Conservation (phyloP, 2,888 invertebrate genomes). For the Aphelenchoides bicaudatus region DNA sequence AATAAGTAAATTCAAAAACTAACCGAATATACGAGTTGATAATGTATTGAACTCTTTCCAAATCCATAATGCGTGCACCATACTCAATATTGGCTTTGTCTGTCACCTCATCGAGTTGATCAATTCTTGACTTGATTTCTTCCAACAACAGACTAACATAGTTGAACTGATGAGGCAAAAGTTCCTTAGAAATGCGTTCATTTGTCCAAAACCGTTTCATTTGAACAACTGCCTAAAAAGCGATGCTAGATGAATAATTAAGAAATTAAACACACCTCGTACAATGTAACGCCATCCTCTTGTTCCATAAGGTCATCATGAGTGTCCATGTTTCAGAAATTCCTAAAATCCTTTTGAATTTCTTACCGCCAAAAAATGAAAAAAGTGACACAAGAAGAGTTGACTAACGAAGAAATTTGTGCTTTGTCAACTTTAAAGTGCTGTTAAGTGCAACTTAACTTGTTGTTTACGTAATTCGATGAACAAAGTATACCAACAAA, state of each 20-base stretch:
- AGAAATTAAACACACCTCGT: slow-evolving; percentile 8
- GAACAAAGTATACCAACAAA: no score
- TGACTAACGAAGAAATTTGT: no score
- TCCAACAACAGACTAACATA: slow-evolving; percentile 42
- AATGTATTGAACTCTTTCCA: slow-evolving; percentile 43
- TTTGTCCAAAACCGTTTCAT: slow-evolving; percentile 42
- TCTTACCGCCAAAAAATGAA: background rate
- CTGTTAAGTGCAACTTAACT: no score
- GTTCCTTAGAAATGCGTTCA: slow-evolving; percentile 39
- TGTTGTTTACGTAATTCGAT: no score
- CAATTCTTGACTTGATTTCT: slow-evolving; percentile 41
- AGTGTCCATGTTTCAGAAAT: slow-evolving; percentile 4
- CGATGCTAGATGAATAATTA: background rate
- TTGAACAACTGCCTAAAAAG: slow-evolving; percentile 33
- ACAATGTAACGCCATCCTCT: slow-evolving; percentile 8
- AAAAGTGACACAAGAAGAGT: background rate
- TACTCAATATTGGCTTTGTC: slow-evolving; percentile 32
- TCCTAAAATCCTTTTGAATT: slow-evolving; percentile 10
- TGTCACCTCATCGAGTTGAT: slow-evolving; percentile 29
- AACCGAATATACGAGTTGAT: slow-evolving; percentile 45
- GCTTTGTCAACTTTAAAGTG: no score
- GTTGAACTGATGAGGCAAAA: slow-evolving; percentile 43
- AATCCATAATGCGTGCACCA: slow-evolving; percentile 43
- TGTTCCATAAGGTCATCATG: slow-evolving; percentile 14
- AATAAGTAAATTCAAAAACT: slow-evolving; percentile 12